Evolutionary conservation across 2,888 invertebrate species (phyloP), one percentile per base, ranked within the genome.

Genomic region (Parnassius mnemosyne): DNA sequence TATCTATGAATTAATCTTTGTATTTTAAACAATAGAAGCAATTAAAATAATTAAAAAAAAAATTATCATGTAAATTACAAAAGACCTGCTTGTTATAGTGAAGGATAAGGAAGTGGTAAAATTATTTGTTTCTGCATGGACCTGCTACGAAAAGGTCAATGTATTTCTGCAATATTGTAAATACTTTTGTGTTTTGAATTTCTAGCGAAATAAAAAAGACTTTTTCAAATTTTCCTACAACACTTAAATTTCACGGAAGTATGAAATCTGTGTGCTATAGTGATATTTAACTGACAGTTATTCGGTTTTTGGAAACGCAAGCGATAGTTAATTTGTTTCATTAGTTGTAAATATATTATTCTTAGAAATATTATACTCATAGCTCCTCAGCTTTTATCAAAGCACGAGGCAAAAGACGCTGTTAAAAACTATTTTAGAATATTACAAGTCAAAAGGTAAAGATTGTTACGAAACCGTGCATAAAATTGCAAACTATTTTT

Each of bases 291-390:
- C 10, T n/a, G 3, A 47, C 47, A 11, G 13, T 47, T 47, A 47
- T 47, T 47, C 47, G n/a, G 9, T 47, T 16, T 16, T 16, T 1
- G 13, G 41, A 34, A 57, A 61, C n/a, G n/a, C 7, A 3, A 16
- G 13, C 9, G n/a, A 47, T 47, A 56, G 61, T 20, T 57, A 42
- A 47, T 61, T 56, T 57, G n/a, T 16, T 16, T 16, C 16, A 16
- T 16, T 16, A 1, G 16, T 16, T 16, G 16, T 16, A 16, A 16
- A 16, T 1, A 16, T 16, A 1, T 16, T 16, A 16, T 57, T 34
- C 57, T 52, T 44, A 12, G 3, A 46, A 46, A 25, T 25, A 25
- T 46, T 46, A 44, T 12, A 1, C 10, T 44, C 10, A 44, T 10
- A 12, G 44, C 12, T 12, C 10, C 44, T 44, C 10, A 44, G 3